These are phyloP conservation scores for Ostrea edulis DNA, from an alignment of 1,140 invertebrate genomes.

Conservation along the genomic window DNA sequence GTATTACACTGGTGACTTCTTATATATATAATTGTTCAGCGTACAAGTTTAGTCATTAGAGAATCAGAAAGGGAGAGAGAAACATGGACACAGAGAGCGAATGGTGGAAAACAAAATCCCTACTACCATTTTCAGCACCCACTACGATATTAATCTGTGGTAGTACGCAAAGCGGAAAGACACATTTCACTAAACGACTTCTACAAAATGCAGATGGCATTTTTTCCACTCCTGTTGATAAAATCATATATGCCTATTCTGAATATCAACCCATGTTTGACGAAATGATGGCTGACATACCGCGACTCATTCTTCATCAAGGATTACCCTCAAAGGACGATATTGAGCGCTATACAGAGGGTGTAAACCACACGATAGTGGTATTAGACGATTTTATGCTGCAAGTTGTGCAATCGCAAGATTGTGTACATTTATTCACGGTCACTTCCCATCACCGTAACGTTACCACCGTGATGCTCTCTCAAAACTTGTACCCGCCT, in stretches of 20 bases:
- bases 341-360: constrained; percentile 51
- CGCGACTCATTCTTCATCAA: constrained; percentile 45
- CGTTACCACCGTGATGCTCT: constrained; percentile 36
- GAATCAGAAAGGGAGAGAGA: constrained; percentile 20
- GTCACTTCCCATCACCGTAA: constrained; percentile 50
- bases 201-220: constrained; percentile 48
- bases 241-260: constrained; percentile 51
- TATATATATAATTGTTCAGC: constrained; percentile 42
- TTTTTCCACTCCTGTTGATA: constrained; percentile 41
- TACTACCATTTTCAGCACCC: too few species aligned
- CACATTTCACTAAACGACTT: too few species aligned
- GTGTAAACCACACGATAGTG: constrained; percentile 45
- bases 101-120: too few species aligned
- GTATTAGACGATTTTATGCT: constrained; percentile 55
- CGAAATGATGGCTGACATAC: constrained; percentile 42
- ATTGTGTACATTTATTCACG: constrained; percentile 48
- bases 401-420: constrained; percentile 31
- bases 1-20: constrained; percentile 7
- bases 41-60: constrained; percentile 37
- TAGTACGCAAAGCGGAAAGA: too few species aligned
- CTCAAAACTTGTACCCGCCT: constrained; percentile 46
- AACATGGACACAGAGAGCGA: too few species aligned
- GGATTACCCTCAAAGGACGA: constrained; percentile 51
- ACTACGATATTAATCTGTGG: too few species aligned
- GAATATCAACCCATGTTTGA: constrained; percentile 54